These are phyloP conservation scores for Trachelus stipa DNA, from an alignment of 2,888 invertebrate species.

Conservation along the genomic window DNA sequence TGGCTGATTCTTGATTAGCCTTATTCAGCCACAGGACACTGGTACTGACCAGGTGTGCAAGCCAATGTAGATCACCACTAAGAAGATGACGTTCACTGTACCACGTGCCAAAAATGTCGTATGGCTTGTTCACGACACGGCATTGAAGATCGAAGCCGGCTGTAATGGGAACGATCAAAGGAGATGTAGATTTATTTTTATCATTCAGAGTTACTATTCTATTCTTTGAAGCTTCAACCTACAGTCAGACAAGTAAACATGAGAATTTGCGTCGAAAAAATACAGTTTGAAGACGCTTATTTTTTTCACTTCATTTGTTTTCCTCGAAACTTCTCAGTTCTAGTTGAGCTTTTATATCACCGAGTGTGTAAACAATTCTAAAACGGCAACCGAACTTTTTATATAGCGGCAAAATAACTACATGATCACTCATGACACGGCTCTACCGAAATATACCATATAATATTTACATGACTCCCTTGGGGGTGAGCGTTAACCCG, in stretches of 20 bases:
- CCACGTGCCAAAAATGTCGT: conserved; percentile 92
- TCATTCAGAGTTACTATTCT: conserved; percentile 4
- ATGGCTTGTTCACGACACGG: conserved; percentile 84
- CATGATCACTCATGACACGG: background rate
- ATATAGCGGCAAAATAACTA: background rate
- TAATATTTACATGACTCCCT: background rate
- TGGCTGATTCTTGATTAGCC: conserved; percentile 83
- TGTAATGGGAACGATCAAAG: conserved; percentile 52
- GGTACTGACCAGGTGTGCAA: conserved; percentile 79
- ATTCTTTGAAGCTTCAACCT: background rate
- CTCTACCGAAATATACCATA: background rate
- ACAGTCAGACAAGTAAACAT: background rate
- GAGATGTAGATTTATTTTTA: conserved; percentile 1
- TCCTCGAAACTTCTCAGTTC: background rate
- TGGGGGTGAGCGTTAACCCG: background rate
- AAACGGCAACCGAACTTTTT: background rate
- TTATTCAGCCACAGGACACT: conserved; percentile 85
- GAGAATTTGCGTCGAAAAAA: background rate
- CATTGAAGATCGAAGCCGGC: conserved; percentile 79
- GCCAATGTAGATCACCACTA: conserved; percentile 85
- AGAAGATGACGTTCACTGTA: conserved; percentile 84
- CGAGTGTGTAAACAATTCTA: background rate
- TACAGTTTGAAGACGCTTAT: background rate
- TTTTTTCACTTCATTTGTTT: background rate
- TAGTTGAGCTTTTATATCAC: background rate